Conservation (phyloP, 2,888 invertebrate species). For the Pristionchus japonicus region DNA sequence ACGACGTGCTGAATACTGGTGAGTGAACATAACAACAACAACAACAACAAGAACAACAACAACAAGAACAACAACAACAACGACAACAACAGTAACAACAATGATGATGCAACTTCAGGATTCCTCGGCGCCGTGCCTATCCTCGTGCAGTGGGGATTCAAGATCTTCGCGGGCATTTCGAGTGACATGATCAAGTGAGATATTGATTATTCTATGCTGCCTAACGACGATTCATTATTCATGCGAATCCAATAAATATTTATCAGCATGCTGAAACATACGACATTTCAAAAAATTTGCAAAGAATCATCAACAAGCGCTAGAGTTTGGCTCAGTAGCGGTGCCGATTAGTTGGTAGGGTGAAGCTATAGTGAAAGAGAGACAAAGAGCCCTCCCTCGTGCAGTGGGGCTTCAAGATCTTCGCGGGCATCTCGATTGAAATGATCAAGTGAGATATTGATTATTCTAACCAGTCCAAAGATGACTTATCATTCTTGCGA, state of each 20-base stretch:
- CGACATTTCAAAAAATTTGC: neutral
- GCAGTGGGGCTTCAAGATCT: conserved; percentile 53
- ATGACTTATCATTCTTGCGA: neutral
- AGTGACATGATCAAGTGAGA: conserved; percentile 50
- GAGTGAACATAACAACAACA: neutral
- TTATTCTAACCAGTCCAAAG: neutral
- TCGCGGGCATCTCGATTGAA: conserved; percentile 43
- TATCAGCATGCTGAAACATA: too few species aligned
- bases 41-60: neutral
- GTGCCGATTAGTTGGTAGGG: too few species aligned
- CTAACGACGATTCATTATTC: too few species aligned
- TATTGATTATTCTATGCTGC: too few species aligned
- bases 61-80: too few species aligned
- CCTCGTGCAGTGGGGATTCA: conserved; percentile 57
- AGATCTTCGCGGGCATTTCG: conserved; percentile 48
- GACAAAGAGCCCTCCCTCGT: conserved; percentile 58
- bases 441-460: conserved; percentile 48
- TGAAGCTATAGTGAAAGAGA: too few species aligned
- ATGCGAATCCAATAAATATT: too few species aligned
- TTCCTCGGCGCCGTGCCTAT: conserved; percentile 57
- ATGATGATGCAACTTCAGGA: conserved; percentile 50
- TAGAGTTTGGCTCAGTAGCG: too few species aligned
- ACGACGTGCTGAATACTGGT: conserved; percentile 56
- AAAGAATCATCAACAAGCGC: too few species aligned
- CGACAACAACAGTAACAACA: too few species aligned